Base-by-base conservation (phyloP, 2,113 vertebrate species). In the Rhodinocichla rosea region DNA sequence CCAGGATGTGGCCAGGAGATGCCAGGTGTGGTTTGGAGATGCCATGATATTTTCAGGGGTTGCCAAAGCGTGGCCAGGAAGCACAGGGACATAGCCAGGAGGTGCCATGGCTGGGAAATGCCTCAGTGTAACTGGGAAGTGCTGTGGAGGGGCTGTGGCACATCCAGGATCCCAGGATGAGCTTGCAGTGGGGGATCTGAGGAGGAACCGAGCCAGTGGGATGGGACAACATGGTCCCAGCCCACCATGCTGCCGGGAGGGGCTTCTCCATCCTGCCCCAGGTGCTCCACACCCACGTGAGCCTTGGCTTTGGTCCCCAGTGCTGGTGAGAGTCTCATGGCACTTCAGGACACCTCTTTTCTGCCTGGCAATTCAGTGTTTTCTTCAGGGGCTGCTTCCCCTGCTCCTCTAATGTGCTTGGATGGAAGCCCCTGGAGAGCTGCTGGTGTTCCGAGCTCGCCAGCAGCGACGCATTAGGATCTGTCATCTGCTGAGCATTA, bases 401-500 rank as follows among this genome's bases (percentile, higher is more conserved):
- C 60, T 30, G 44, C 86, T 84, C 83, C 92, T 92, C 89, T 93
- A 67, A 74, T 59, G 63, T 71, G 78, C 92, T 81, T 77, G 75
- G 85, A 63, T 89, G 83, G 94, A 95, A 95, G 55, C 40, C 96
- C 94, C 79, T 10, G 87, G 95, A 69, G 87, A 92, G 83, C 37
- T 28, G 39, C 85, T 1, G 71, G 75, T n/a, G 30, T 59, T 90
- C 42, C 1, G 92, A 68, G 60, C 88, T 89, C 39, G 12, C 90
- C 45, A 8, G 75, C 70, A 93, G 95, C 55, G 27, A 40, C 73
- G 68, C 57, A 39, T 95, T 91, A 91, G 92, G 87, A 92, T 95
- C 96, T 96, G 93, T 95, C 80, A 39, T 96, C 97, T 71, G 44
- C 95, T 92, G 83, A 95, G 93, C 82, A 37, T 96, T 96, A 88